Base-by-base conservation (phyloP, 2,113 vertebrate species). In the Nyctibius bracteatus region DNA sequence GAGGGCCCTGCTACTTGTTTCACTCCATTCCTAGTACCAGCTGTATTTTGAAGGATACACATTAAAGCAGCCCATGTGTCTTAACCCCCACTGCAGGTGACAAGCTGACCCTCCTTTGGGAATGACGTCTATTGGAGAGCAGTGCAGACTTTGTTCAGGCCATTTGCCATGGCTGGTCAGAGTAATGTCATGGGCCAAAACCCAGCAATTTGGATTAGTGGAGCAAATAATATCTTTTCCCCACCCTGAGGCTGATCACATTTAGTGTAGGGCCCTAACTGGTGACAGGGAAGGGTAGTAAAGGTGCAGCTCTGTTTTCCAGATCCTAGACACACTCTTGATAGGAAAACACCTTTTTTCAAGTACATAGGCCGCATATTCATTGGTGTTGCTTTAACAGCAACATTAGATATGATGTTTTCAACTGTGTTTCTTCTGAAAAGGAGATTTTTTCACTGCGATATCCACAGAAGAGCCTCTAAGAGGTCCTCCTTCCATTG, bases 91-190 rank as follows among this genome's bases (percentile, higher is more conserved):
- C 4, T 22, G 15, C 0, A 0, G 72, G 65, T 43, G 25, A 86
- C 65, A 67, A 79, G 88, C 22, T 21, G 44, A 63, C 6, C 35
- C 28, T 70, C 31, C 55, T 67, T 47, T 44, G 39, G 66, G 33
- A 77, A 74, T 6, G 8, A 18, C 2, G 1, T 13, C 47, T 37
- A 4, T 12, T 7, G 1, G 44, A 88, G 8, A 58, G 31, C 37
- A 63, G 30, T 2, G 14, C 9, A 85, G 73, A 57, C 12, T 66
- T 71, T 0, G 5, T 22, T 73, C 63, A 62, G 0, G 0, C 23
- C 23, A 11, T 49, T 31, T 77, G n/a, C 25, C 19, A 3, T 22
- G 17, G 81, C 28, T 30, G 55, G 43, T 46, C 2, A 46, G 13
- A 65, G 12, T 6, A 20, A 54, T 3, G 22, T 6, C 12, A 35